Conservation (phyloP, 2,888 invertebrate species). For the Tholera decimalis region DNA sequence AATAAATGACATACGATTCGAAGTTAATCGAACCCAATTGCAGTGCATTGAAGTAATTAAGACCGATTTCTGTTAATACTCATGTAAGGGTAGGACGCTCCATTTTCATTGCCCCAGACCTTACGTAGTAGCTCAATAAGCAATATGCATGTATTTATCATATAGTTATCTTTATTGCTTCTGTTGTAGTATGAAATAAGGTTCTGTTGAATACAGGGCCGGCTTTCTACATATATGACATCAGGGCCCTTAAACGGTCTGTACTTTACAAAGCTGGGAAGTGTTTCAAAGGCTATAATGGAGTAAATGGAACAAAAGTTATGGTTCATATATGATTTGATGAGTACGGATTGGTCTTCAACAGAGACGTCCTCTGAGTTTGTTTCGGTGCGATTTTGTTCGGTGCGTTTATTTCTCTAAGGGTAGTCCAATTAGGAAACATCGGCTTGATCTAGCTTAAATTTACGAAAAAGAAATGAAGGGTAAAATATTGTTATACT, state of each 20-base stretch:
- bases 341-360: too few relatives aligned
- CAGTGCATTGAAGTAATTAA: background rate
- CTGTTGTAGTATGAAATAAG: background rate
- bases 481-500: too few relatives aligned
- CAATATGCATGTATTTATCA: constrained; percentile 18
- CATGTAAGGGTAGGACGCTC: background rate
- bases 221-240: constrained; percentile 15
- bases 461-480: too few relatives aligned
- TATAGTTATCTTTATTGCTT: constrained; percentile 25
- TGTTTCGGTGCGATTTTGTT: too few relatives aligned
- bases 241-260: constrained; percentile 17
- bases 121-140: background rate
- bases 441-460: too few relatives aligned
- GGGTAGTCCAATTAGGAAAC: too few relatives aligned
- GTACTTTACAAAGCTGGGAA: constrained; percentile 19
- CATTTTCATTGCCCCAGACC: constrained; percentile 9
- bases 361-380: too few relatives aligned
- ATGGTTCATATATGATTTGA: too few relatives aligned
- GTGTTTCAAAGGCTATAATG: constrained; percentile 26
- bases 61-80: constrained; percentile 25
- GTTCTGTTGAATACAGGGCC: constrained; percentile 4
- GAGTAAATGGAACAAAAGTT: constrained; percentile 44
- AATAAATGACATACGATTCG: constrained; percentile 11
- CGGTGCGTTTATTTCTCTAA: too few relatives aligned
- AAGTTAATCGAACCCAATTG: constrained; percentile 2